Percentiles rank a stretch among this genome's conserved stretches.
phyloP scores from a whole-genome alignment of 1,140 invertebrate genomes.

The Calosoma granatense region DNA sequence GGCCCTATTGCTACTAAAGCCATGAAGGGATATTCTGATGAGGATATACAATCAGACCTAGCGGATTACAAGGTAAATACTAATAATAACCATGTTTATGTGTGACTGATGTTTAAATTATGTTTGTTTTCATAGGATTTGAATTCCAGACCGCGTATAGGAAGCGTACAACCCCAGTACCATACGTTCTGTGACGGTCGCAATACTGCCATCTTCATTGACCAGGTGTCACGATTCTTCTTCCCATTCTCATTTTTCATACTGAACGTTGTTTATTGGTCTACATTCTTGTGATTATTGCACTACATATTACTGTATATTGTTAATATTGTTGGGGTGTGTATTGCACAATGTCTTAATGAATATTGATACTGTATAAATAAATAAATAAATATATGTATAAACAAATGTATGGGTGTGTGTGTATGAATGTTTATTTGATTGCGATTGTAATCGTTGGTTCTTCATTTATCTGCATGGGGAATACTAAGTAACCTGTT shows the following conservation, averaged over 20 bases:
- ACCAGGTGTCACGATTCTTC: conserved; percentile 77
- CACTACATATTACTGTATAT: not conserved
- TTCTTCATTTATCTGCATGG: no score
- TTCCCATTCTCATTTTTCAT: conserved; percentile 83
- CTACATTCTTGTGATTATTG: conserved; percentile 54
- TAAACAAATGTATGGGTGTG: not conserved
- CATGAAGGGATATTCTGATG: conserved; percentile 84
- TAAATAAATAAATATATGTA: not conserved
- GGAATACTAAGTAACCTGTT: no score
- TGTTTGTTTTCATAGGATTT: conserved; percentile 31
- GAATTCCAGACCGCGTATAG: conserved; percentile 39
- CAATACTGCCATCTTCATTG: conserved; percentile 75
- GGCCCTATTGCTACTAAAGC: conserved; percentile 76
- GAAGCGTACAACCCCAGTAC: conserved; percentile 53
- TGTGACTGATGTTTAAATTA: not conserved
- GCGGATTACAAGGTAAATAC: conserved; percentile 72
- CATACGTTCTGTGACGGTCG: conserved; percentile 75
- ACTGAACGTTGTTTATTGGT: conserved; percentile 81
- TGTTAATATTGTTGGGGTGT: no score
- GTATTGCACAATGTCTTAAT: not conserved
- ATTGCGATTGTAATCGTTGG: no score
- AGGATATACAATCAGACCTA: conserved; percentile 61
- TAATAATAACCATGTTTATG: no score
- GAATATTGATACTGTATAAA: no score
- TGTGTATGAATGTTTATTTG: not conserved